These are phyloP conservation scores for Pica pica DNA, from an alignment of 2,113 vertebrate species.

Conservation along the genomic window DNA sequence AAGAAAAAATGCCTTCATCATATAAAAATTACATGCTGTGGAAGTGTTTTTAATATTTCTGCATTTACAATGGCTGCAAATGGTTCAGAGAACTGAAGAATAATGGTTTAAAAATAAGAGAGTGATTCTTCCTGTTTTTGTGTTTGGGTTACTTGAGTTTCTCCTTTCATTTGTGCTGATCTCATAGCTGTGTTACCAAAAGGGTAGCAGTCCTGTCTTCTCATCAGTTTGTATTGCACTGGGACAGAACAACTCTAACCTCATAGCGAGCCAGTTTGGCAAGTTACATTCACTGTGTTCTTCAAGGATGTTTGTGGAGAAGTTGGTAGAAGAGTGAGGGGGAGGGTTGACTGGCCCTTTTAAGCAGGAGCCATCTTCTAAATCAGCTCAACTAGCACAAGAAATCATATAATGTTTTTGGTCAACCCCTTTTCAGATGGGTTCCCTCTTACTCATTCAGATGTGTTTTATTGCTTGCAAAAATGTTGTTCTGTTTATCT, in stretches of 20 bases:
- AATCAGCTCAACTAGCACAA: neutral
- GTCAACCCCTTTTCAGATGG: neutral
- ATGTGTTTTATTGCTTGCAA: neutral
- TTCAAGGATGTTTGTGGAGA: neutral
- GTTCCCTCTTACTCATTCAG: neutral
- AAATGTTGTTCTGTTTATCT: neutral
- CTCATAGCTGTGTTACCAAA: neutral
- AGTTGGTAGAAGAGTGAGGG: neutral
- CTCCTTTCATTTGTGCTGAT: neutral
- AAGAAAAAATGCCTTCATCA: neutral
- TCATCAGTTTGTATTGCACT: neutral
- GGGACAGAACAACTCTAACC: neutral
- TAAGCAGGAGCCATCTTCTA: neutral
- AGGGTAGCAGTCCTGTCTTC: neutral
- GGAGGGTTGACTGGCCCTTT: neutral
- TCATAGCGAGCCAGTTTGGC: neutral
- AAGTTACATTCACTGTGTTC: neutral
- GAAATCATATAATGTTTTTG: neutral
- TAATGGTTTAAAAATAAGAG: neutral
- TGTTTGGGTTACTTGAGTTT: neutral
- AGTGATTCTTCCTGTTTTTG: neutral
- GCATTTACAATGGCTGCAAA: neutral
- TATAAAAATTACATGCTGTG: neutral
- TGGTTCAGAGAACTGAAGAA: neutral
- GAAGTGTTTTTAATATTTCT: neutral